phyloP scores from a whole-genome alignment of 1,140 invertebrate species.

The Drosophila pandora region DNA sequence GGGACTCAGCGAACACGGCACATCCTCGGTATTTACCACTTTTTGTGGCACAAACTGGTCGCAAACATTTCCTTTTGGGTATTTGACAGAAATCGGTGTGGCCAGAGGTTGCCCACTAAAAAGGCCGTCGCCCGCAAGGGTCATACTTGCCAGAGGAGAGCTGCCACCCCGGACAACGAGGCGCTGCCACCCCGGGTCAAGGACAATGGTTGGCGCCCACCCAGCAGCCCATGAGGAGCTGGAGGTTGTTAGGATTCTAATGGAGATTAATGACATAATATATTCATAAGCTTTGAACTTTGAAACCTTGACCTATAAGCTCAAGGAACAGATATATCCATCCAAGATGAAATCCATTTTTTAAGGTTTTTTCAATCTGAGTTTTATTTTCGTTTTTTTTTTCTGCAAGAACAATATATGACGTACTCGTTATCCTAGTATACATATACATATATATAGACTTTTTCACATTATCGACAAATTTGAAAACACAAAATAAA shows the following conservation, averaged over 20 bases:
- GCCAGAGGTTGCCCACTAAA: not conserved
- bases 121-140: not conserved
- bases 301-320: no score
- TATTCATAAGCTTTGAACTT: no score
- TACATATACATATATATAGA: slow-evolving; percentile 28
- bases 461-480: slow-evolving; percentile 60
- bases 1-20: slow-evolving; percentile 1
- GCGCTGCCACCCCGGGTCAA: not conserved
- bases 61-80: not conserved
- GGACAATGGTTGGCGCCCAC: not conserved
- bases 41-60: slow-evolving; percentile 1
- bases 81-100: slow-evolving; percentile 3
- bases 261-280: not conserved
- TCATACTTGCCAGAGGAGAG: not conserved
- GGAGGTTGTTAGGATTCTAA: not conserved
- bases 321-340: no score
- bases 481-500: slow-evolving; percentile 76
- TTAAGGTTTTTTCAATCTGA: slow-evolving; percentile 28
- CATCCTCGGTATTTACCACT: slow-evolving; percentile 3
- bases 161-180: not conserved
- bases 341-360: no score
- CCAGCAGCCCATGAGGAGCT: not conserved
- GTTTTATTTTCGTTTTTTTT: slow-evolving; percentile 45
- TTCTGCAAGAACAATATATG: slow-evolving; percentile 56
- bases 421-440: slow-evolving; percentile 39